A percentile compares a stretch with the other conserved stretches of the same genome.
Conservation (phyloP, 2,113 vertebrate species). For the Haemorhous mexicanus region DNA sequence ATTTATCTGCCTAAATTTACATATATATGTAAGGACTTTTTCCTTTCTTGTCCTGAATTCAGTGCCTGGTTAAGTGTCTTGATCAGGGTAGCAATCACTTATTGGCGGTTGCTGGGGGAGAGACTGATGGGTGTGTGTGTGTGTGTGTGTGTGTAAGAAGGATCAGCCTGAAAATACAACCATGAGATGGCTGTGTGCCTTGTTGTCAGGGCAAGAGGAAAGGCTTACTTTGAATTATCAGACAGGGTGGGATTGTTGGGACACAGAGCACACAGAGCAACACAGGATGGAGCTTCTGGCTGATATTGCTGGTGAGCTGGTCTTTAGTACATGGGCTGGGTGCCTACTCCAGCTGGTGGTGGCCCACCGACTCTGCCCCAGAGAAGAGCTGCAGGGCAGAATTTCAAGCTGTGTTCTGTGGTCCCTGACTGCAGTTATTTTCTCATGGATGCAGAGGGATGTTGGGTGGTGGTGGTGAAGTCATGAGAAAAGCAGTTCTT, state of each 20-base stretch:
- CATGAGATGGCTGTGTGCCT: accelerated
- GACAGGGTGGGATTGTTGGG: accelerated
- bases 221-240: not conserved
- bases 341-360: not conserved
- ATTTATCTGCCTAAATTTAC: not conserved
- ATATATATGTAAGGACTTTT: not conserved
- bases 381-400: not conserved
- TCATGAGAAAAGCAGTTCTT: not conserved
- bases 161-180: accelerated
- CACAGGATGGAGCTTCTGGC: not conserved
- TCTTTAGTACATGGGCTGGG: accelerated
- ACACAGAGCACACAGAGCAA: not conserved
- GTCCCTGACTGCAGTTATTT: not conserved
- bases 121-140: accelerated
- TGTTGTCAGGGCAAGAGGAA: not conserved
- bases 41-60: not conserved
- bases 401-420: not conserved
- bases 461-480: accelerated
- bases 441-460: not conserved
- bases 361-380: not conserved
- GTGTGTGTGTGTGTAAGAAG: accelerated
- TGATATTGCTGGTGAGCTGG: not conserved
- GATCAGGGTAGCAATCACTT: not conserved
- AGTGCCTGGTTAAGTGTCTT: not conserved
- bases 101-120: not conserved